Evolutionary conservation across 2,797 vertebrate species (phyloP), one percentile per base, ranked within the genome.

Genomic region (Fundulus diaphanus): DNA sequence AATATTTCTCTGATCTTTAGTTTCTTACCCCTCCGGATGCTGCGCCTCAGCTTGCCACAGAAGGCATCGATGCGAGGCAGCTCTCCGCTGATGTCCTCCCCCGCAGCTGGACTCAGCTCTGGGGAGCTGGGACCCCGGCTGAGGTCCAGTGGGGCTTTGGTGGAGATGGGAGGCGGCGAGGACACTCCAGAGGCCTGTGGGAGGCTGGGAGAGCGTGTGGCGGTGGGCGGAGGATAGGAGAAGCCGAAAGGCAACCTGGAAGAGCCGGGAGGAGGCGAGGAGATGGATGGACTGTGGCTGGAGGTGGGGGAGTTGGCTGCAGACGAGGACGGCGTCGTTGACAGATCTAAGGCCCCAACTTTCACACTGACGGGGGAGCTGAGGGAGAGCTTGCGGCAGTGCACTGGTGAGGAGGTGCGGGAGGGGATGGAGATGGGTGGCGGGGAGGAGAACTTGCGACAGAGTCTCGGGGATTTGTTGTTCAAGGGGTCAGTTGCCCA

Each of bases 381-480:
- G 91, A 99, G 93, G 0, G 98, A 99, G 54, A 97, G 93, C 79
- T 99, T 99, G 74, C 98, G 96, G 68, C 93, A 92, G 87, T 97
- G 96, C 83, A 97, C 96, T 0, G 98, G 98, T 16, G 97, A 99
- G 46, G 96, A 95, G 1, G 97, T 96, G 85, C 96, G 95, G 70
- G 91, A 93, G 63, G 97, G 96, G 78, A 97, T 94, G 33, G 96
- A 95, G 76, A 97, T 82, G 0, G 97, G 97, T 1, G 98, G 98
- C 13, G 97, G 97, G 18, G 97, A 98, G 76, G 98, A 99, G 72
- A 98, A 98, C 88, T 99, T 99, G 88, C 98, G 96, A 78, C 95
- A 96, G 11, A 97, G 93, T n/a, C 95, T 94, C 0, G 98, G 98
- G 1, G 98, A 98, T 77, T 98, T 99, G 94, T 74, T 96, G 96